Percentiles rank a stretch among this genome's conserved stretches.
Conservation (phyloP, 2,888 invertebrate species). For the Sycophila texana region DNA sequence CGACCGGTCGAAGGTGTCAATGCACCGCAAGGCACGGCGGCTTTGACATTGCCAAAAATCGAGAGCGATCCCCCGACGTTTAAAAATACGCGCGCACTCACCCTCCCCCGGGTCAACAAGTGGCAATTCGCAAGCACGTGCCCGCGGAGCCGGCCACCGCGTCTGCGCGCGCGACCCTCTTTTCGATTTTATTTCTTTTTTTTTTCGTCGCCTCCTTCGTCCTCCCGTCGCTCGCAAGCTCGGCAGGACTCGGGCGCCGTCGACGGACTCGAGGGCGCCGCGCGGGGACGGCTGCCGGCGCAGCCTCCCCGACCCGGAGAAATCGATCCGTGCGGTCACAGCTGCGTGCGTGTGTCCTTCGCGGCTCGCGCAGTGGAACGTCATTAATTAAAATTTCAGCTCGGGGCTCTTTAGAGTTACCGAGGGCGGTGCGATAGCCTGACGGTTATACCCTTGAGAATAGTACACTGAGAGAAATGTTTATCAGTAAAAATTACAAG, state of each 20-base stretch:
- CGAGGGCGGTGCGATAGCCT: too few species aligned
- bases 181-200: conserved; percentile 28
- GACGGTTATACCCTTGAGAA: too few species aligned
- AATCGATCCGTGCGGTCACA: conserved; percentile 33
- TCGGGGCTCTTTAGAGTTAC: too few species aligned
- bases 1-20: conserved; percentile 19
- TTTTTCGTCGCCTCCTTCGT: neutral
- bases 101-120: conserved; percentile 46
- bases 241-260: neutral
- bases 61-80: conserved; percentile 24
- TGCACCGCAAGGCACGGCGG: conserved; percentile 21
- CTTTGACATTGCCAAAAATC: conserved; percentile 56
- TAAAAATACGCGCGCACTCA: conserved; percentile 50
- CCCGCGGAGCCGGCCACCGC: neutral
- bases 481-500: too few species aligned
- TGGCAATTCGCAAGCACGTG: conserved; percentile 38
- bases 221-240: neutral
- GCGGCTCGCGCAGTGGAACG: too few species aligned
- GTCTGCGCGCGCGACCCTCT: neutral
- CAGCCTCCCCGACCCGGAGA: conserved; percentile 38
- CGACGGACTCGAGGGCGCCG: neutral
- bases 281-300: neutral
- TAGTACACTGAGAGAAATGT: too few species aligned
- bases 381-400: too few species aligned
- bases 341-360: too few species aligned